Base-by-base conservation (phyloP, 2,888 invertebrate species). In the Dryocosmus kuriphilus region DNA sequence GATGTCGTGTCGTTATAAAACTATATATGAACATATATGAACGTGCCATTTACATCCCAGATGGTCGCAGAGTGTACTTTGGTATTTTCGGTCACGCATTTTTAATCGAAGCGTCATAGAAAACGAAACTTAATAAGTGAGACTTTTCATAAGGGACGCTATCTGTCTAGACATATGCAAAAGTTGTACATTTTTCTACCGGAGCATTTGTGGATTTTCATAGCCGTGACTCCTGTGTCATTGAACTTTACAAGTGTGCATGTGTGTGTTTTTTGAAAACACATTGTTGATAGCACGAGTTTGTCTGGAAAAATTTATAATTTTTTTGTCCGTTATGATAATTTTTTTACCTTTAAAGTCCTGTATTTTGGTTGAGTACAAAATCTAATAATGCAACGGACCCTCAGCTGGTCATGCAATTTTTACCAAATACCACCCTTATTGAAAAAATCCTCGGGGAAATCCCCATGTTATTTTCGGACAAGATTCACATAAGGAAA, bases 31-130 rank as follows among this genome's bases (percentile, higher is more conserved):
- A 8, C 24, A 5, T 19, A 16, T 16, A 2, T 16, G n/a, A 55
- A n/a, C n/a, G 51, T 57, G 57, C 57, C 57, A 57, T 24, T 57
- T 27, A 57, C 57, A 24, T 57, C 1, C 57, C 57, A 57, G 57
- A 57, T 57, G 57, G 24, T 57, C 57, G 57, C 14, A 22, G 11
- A 57, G 14, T 24, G 14, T 57, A 57, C 24, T 57, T 57, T 27
- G 24, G 24, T 57, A 57, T 57, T 27, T 27, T 57, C 51, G 57
- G 57, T 57, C 57, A 57, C 22, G 24, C 9, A 24, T 24, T 57
- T 57, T 57, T 27, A 57, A 4, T 24, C 9, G 11, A 27, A 57
- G 24, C 9, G 51, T 22, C 7, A n/a, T 8, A n/a, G n/a, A 51
- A 51, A 51, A 22, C n/a, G n/a, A 8, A 51, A 51, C 51, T 51